Evolutionary conservation across 1,140 invertebrate species (phyloP), one percentile per base, ranked within the genome.

Genomic region (Microplitis demolitor): DNA sequence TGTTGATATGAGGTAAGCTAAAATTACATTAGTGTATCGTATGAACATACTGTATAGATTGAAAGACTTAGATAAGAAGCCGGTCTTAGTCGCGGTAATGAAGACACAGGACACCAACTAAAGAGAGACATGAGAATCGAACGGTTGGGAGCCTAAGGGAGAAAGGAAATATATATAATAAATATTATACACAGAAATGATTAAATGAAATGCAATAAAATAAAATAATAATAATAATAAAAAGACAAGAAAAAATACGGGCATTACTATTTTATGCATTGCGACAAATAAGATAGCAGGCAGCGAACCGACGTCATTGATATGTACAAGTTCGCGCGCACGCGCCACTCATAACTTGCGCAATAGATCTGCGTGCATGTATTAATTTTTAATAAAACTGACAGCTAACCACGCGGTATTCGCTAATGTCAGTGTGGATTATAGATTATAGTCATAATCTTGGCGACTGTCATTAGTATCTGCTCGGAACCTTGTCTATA

Each of bases 11-110:
- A 45, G 62, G 62, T 4, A 35, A 60, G 63, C 63, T 66, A 72
- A 72, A 72, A 66, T 72, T 66, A 72, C 69, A 71, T 71, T 71
- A 64, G 60, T 51, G 61, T 71, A 64, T 64, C 69, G 69, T 71
- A 64, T 64, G 16, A 33, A 58, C 24, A 71, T 63, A 71, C 37
- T 45, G 50, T 51, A 72, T 72, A 66, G 70, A 72, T 72, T 33
- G 51, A n/a, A 31, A 58, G 37, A 72, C 51, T 66, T 24, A 66
- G 70, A 72, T 72, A 72, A 66, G 62, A 50, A 66, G 62, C 70
- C 62, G 62, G 61, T 71, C 69, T 71, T 63, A 63, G 35, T 54
- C 62, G 31, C 51, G 37, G 53, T 72, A 72, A 72, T 72, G 70
- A 72, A 72, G 70, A 72, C 63, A 53, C 62, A 50, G 16, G 39